These are phyloP conservation scores for Spondyliosoma cantharus DNA, from an alignment of 2,797 vertebrate genomes.

Conservation along the genomic window DNA sequence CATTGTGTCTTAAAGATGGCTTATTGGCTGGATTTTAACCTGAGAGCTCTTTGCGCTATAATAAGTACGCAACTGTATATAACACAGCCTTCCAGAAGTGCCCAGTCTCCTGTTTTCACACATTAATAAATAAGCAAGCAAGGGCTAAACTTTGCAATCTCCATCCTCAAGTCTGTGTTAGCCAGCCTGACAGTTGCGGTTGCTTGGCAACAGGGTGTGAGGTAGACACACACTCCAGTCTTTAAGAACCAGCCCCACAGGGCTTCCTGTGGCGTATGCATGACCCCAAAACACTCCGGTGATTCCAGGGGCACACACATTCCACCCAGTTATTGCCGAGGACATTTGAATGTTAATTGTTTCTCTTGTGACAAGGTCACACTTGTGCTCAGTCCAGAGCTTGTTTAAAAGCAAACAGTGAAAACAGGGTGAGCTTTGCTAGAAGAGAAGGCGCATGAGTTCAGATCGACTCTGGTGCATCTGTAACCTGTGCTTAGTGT, in stretches of 20 bases:
- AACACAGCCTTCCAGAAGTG: conserved; percentile 11
- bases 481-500: conserved; percentile 28
- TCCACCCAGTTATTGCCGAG: conserved; percentile 15
- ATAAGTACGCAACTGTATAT: neutral
- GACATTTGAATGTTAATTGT: conserved; percentile 35
- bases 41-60: neutral
- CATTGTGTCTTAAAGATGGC: conserved; percentile 8
- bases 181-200: conserved; percentile 73
- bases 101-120: conserved; percentile 28
- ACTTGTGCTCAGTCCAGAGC: neutral
- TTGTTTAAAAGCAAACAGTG: neutral
- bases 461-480: conserved; percentile 26
- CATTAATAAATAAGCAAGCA: conserved; percentile 63
- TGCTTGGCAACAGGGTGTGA: conserved; percentile 80
- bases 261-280: conserved; percentile 58
- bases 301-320: conserved; percentile 38
- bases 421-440: conserved; percentile 8
- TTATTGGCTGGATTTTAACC: neutral
- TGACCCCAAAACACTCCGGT: conserved; percentile 61
- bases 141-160: conserved; percentile 68
- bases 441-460: neutral
- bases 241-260: conserved; percentile 61
- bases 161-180: conserved; percentile 57
- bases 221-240: conserved; percentile 59
- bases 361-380: conserved; percentile 10